Base-by-base conservation (phyloP, 1,140 invertebrate species). In the Caenorhabditis remanei region DNA sequence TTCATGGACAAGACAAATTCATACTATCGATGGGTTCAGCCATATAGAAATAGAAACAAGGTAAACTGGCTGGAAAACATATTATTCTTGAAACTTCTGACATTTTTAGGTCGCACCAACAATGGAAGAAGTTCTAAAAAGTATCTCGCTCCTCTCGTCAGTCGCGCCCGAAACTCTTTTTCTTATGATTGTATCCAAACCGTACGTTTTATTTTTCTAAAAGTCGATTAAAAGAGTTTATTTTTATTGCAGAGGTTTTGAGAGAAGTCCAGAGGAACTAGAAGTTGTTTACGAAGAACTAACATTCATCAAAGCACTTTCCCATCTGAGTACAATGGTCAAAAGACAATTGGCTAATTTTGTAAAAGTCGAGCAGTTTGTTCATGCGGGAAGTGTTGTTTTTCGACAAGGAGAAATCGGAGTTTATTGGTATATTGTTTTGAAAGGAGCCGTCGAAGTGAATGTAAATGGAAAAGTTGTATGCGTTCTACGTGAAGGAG, bases 381-480 rank as follows among this genome's bases (percentile, higher is more conserved):
- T 95, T n/a, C 95, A 95, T 91, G 94, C 95, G 56, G 86, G 95
- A 71, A 96, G 95, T 87, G 95, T 96, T 75, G 94, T 97, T 90
- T 97, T 97, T 93, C 96, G 96, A 92, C 96, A 97, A 94, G 96
- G 96, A 61, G 96, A 96, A 92, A 95, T 96, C 93, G 96, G 96
- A n/a, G 95, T 95, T 88, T 96, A 95, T 40, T 97, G 96, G 96
- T 97, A 96, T 93, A 96, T 97, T 58, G 95, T 97, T 87, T 94
- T 97, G 46, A 95, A 95, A 90, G 96, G 96, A 19, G 96, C 96
- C 0, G 96, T 97, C 6, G 96, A 96, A 93, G 96, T 97, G 71
- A 95, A 96, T 55, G 96, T 96, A 90, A 95, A 96, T 92, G 96
- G 96, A 82, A 96, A 96, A 92, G 95, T 95, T 14, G 96, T 96